Conservation (phyloP, 2,888 invertebrate genomes). For the Calliscelio sp. region DNA sequence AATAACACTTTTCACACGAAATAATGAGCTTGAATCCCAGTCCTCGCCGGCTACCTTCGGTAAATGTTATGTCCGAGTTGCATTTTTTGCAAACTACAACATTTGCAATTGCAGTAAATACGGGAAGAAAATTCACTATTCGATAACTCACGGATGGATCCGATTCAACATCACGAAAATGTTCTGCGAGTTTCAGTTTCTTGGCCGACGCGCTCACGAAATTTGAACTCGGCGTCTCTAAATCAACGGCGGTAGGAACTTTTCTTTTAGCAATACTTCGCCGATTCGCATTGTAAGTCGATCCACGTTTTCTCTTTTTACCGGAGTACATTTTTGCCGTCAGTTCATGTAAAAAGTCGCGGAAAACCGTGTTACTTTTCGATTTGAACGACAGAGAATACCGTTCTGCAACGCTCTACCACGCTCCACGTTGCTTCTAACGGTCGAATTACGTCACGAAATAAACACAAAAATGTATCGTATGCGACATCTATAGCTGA, state of each 20-base stretch:
- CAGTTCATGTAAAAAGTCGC: constrained; percentile 39
- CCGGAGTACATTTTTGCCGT: constrained; percentile 35
- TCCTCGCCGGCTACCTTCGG: background rate
- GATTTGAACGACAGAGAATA: constrained; percentile 43
- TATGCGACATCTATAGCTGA: too few species aligned
- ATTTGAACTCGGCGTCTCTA: constrained; percentile 37
- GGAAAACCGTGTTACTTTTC: constrained; percentile 35
- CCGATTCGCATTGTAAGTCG: constrained; percentile 24
- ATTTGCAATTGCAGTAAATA: constrained; percentile 1
- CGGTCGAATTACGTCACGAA: constrained; percentile 44
- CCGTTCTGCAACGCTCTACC: constrained; percentile 1
- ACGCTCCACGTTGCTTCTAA: constrained; percentile 28
- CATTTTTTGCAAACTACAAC: background rate
- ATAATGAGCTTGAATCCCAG: constrained; percentile 8
- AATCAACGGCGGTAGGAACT: constrained; percentile 39
- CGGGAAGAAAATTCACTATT: constrained; percentile 5
- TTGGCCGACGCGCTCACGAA: constrained; percentile 32
- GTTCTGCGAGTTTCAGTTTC: constrained; percentile 31
- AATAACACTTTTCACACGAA: too few species aligned
- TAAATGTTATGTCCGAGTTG: background rate
- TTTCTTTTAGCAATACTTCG: constrained; percentile 43
- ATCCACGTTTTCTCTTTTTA: constrained; percentile 31
- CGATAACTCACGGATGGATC: constrained; percentile 33
- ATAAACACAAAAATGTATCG: too few species aligned
- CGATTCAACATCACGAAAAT: constrained; percentile 27